Percentiles rank a stretch among this genome's conserved stretches.
These are phyloP conservation scores for Cuniculus paca DNA, from an alignment of 2,797 vertebrate genomes.

Conservation along the genomic window DNA sequence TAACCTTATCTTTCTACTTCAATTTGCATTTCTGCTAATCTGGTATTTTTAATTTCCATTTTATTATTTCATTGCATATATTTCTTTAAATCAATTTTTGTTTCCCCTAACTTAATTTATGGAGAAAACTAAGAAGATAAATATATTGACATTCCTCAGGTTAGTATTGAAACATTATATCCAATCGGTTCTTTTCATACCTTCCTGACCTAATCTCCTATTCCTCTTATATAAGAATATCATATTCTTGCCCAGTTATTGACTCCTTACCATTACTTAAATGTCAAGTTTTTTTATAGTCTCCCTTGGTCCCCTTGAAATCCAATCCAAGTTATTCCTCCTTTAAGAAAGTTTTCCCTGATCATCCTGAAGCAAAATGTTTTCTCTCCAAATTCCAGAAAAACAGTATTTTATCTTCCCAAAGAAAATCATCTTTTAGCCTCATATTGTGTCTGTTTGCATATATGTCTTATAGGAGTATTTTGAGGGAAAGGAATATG, in stretches of 20 bases:
- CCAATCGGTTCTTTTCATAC: neutral
- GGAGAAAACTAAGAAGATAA: neutral
- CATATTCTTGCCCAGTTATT: neutral
- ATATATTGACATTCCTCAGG: neutral
- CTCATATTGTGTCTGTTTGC: neutral
- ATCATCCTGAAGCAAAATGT: neutral
- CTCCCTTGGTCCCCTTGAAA: neutral
- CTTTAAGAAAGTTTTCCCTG: neutral
- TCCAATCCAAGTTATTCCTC: constrained; percentile 1
- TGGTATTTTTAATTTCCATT: neutral
- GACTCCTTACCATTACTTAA: neutral
- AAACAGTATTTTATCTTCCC: neutral
- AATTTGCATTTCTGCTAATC: neutral
- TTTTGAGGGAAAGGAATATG: neutral
- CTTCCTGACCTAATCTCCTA: neutral
- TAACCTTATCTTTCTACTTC: neutral
- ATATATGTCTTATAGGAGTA: neutral
- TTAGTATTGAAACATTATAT: neutral
- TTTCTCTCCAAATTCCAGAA: neutral
- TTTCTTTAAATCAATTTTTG: neutral
- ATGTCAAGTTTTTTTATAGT: neutral
- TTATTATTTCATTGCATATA: no score
- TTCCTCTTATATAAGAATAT: neutral
- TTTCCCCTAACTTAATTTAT: neutral
- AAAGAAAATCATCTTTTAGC: neutral